A percentile compares a stretch with the other conserved stretches of the same genome.
Evolutionary conservation across 2,797 vertebrate genomes (phyloP).

Genomic region (Spondyliosoma cantharus): DNA sequence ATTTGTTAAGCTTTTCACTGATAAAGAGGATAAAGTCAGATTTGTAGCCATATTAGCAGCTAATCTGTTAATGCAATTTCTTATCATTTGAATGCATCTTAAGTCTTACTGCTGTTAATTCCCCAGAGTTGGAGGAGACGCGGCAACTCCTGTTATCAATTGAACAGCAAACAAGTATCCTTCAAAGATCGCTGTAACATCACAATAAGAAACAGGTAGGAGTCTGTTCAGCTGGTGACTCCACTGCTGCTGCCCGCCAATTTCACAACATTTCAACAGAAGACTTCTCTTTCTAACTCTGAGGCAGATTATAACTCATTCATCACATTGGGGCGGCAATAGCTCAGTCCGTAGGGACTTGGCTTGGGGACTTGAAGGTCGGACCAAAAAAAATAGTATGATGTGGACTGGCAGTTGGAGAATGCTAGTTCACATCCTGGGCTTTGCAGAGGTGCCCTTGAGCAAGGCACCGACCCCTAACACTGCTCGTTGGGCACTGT

Average conservation of each 20-base stretch:
- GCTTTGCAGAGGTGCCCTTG: no score
- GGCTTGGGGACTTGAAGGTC: no score
- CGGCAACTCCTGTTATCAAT: slow-evolving; percentile 89
- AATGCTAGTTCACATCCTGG: no score
- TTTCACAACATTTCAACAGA: not conserved
- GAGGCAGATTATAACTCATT: not conserved
- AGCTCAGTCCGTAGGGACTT: no score
- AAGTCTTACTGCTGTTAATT: slow-evolving; percentile 19
- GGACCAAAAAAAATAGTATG: no score
- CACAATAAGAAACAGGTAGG: slow-evolving; percentile 90
- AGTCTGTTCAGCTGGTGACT: not conserved
- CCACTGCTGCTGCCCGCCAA: not conserved
- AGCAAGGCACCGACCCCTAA: no score
- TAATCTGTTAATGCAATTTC: not conserved
- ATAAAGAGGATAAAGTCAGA: not conserved
- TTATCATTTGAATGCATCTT: slow-evolving; percentile 10
- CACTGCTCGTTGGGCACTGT: no score
- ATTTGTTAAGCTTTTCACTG: not conserved
- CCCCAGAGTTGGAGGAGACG: slow-evolving; percentile 91
- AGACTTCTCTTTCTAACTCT: not conserved
- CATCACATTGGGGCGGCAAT: no score
- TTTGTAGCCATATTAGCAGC: not conserved
- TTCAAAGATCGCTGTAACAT: slow-evolving; percentile 91
- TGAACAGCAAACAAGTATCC: slow-evolving; percentile 82
- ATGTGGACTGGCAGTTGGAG: no score